Base-by-base conservation (phyloP, 2,888 invertebrate species). In the Deilephila elpenor region DNA sequence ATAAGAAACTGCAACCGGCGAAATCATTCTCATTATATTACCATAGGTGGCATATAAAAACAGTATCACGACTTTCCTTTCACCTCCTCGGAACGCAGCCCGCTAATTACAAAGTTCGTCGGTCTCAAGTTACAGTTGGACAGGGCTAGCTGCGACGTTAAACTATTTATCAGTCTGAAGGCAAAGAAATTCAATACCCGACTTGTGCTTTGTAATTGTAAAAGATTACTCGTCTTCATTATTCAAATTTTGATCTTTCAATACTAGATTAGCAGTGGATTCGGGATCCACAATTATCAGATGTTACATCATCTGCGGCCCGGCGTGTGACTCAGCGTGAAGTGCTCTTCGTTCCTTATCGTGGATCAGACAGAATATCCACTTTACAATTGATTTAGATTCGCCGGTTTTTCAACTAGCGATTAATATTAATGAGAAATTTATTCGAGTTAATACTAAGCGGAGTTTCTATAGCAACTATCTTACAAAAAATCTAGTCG, bases 1-100 rank as follows among this genome's bases (percentile, higher is more conserved):
- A 84, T 85, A 85, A 87, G 87, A 86, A 87, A 86, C 82, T 78
- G 79, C 78, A 78, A 80, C 82, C 83, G 82, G 83, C 84, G 84
- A 91, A 92, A 92, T 91, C 88, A 88, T 89, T 86, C 84, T 84
- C 86, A 88, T 89, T 88, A 89, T 88, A 87, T 86, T 88, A 84
- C 88, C 86, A 85, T 87, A 87, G 84, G 83, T 84, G 83, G 85
- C 83, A 81, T 83, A 84, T 78, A 86, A 87, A 90, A 91, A 86
- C 79, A 85, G 83, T 86, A 89, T 84, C 87, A 89, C 84, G 85
- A 85, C 85, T 88, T 84, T 89, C 91, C 86, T 90, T 92, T 91
- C 87, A 87, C 85, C 88, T 87, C 88, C 86, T 84, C 80, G 84
- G 84, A 87, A 90, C 82, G 85, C 85, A 86, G 87, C 84, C 82